Base-by-base conservation (phyloP, 2,113 vertebrate genomes). In the Prunella himalayana region DNA sequence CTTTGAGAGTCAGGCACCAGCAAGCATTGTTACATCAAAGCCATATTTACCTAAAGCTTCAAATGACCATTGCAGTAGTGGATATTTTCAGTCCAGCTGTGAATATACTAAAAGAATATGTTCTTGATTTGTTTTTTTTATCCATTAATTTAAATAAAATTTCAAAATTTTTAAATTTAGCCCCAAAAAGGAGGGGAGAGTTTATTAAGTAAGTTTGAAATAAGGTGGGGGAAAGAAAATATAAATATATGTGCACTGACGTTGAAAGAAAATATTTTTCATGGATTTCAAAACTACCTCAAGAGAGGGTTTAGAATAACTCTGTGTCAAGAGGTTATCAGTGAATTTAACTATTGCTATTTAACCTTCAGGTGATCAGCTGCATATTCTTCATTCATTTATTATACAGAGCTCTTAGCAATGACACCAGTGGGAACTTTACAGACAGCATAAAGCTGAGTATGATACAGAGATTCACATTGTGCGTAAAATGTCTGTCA, bases 51-150 rank as follows among this genome's bases (percentile, higher is more conserved):
- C 9, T 87, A 75, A 63, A 75, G 15, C 42, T 91, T 94, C 78
- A 92, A 66, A 86, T 70, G 1, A 10, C 4, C 4, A 16, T 39
- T 37, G 31, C 3, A 35, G 22, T n/a, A 70, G 51, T 31, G 8
- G 39, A 16, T 63, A 35, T 42, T 84, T 91, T 71, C 41, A 72
- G 15, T 9, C 6, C 21, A 64, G 2, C 8, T 90, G 14, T 61
- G 59, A 76, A 69, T 57, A 70, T 33, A n/a, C 10, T 41, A 80
- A 80, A 49, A 82, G 44, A 70, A 49, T 12, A 28, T 33, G 11
- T 20, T 51, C 5, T 39, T 68, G 4, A 5, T 78, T 17, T 24
- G 2, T 0, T 2, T 23, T 35, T 57, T 64, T 56, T 16, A 23
- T 25, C 16, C 2, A 27, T 65, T 73, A 6, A 47, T 83, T 83